phyloP scores from a whole-genome alignment of 2,797 vertebrate species.

The Tympanoctomys barrerae region DNA sequence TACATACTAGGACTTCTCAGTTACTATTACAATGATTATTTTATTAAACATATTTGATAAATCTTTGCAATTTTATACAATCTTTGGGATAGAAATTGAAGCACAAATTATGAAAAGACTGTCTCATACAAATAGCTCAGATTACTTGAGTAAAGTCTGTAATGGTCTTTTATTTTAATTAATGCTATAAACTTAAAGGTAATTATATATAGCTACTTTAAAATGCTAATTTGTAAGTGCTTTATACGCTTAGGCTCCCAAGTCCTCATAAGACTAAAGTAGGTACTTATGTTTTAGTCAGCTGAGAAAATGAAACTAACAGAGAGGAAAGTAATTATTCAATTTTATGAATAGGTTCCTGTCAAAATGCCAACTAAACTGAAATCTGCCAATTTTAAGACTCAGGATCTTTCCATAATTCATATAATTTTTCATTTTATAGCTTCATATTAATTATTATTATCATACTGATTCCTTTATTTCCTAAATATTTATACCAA shows the following conservation, averaged over 20 bases:
- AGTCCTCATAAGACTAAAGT: not conserved
- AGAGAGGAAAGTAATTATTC: constrained; percentile 16
- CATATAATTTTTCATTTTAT: not conserved
- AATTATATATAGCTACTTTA: not conserved
- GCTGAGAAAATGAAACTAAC: not conserved
- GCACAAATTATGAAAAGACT: not conserved
- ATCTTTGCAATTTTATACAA: not conserved
- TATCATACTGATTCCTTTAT: constrained; percentile 5
- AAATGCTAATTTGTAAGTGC: not conserved
- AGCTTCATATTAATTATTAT: constrained; percentile 5
- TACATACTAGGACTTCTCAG: not conserved
- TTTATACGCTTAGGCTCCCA: constrained; percentile 14
- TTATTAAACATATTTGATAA: not conserved
- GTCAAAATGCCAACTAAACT: constrained; percentile 24
- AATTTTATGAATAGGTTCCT: constrained; percentile 12
- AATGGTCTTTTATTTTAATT: not conserved
- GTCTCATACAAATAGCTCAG: not conserved
- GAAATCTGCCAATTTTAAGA: constrained; percentile 34
- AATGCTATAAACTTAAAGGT: not conserved
- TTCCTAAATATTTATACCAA: not conserved
- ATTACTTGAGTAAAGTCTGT: constrained; percentile 27
- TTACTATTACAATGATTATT: not conserved
- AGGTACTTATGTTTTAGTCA: constrained; percentile 17
- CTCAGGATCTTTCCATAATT: not conserved
- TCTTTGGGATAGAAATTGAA: constrained; percentile 13